Evolutionary conservation across 2,797 vertebrate species (phyloP), one percentile per base, ranked within the genome.

Genomic region (Etheostoma nigrum): DNA sequence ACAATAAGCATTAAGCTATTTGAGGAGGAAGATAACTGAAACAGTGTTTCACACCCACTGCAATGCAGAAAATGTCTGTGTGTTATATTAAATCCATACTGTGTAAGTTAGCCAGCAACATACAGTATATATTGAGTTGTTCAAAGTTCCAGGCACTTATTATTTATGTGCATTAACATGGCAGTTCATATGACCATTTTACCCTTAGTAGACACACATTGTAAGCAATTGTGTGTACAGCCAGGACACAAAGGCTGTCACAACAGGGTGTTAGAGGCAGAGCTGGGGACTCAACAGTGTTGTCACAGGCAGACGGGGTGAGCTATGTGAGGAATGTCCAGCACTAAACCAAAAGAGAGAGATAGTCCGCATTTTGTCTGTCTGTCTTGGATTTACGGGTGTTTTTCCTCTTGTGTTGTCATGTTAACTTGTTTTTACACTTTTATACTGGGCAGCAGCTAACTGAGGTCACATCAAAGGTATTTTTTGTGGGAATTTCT

Each of bases 301-400:
- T 91, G 88, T 88, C 83, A 86, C 76, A 83, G 72, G 55, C 78
- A 79, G 65, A 77, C 58, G 70, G 67, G 55, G 59, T 65, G 84
- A 85, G 76, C 51, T 85, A 90, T 92, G 88, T 83, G 68, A 91
- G 88, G 89, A 91, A 94, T 93, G 89, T 76, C 51, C 76, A 84
- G 81, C 75, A 74, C 61, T 47, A 66, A 81, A 76, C 27, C 54
- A 51, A 75, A 52, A 62, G 51, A 76, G 44, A 65, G 13, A 81
- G 6, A 66, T 44, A 12, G 57, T 58, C 67, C 33, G 64, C 13
- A 19, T 57, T 86, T 51, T 72, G 63, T 33, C n/a, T 4, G 23
- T 64, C 21, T 4, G 18, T 64, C 53, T 33, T 49, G 19, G 23
- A n/a, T 74, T 73, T 27, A 44, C 2, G 14, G 30, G 23, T 18